A percentile compares a stretch with the other conserved stretches of the same genome.
Conservation (phyloP, 2,888 invertebrate genomes). For the Synergus gifuensis region DNA sequence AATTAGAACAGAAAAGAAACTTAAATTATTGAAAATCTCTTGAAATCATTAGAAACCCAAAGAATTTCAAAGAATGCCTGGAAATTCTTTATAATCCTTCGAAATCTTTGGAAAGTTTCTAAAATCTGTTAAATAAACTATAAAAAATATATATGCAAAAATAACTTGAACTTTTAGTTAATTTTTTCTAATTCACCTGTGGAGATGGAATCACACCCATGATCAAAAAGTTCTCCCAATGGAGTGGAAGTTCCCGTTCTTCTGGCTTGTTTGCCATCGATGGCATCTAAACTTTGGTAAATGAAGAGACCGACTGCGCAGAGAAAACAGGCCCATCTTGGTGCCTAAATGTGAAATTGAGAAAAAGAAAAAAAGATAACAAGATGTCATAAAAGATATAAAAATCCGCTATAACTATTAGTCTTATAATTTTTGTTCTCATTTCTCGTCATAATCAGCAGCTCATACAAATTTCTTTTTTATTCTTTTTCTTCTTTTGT, state of each 20-base stretch:
- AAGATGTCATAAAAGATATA: neutral
- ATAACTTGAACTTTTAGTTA: too few species aligned
- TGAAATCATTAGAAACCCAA: too few species aligned
- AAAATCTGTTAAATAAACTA: too few species aligned
- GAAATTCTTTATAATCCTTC: too few species aligned
- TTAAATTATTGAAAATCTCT: too few species aligned
- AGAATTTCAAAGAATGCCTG: too few species aligned
- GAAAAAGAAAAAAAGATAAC: neutral
- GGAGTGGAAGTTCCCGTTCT: slow-evolving; percentile 95
- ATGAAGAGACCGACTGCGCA: slow-evolving; percentile 96
- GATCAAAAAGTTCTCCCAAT: slow-evolving; percentile 98
- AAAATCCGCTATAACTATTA: too few species aligned
- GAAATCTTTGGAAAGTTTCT: too few species aligned
- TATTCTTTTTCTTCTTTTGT: neutral
- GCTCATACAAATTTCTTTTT: neutral
- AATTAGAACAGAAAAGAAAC: too few species aligned
- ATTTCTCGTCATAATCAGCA: neutral
- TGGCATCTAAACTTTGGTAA: slow-evolving; percentile 98
- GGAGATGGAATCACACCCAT: slow-evolving; percentile 99
- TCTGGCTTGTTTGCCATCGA: slow-evolving; percentile 99
- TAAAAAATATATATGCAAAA: too few species aligned
- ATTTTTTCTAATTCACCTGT: slow-evolving; percentile 80
- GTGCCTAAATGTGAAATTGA: slow-evolving; percentile 80
- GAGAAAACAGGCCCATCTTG: slow-evolving; percentile 94
- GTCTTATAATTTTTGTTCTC: neutral